Percentiles rank a stretch among this genome's conserved stretches.
Conservation (phyloP, 2,113 vertebrate species). For the Nothocercus nigrocapillus region DNA sequence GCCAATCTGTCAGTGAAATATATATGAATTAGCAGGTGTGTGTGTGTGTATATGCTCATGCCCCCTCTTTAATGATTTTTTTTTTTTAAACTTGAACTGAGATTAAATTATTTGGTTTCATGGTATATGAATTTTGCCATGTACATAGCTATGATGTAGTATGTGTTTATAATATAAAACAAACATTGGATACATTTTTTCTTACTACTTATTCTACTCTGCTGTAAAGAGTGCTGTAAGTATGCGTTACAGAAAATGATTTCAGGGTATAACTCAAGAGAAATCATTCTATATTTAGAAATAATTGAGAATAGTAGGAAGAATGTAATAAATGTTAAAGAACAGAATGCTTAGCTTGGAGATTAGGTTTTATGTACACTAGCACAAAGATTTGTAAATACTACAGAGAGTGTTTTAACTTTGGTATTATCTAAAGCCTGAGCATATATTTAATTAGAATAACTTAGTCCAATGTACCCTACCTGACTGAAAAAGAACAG, state of each 20-base stretch:
- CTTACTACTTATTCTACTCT: conserved; percentile 4
- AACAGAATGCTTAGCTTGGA: not conserved
- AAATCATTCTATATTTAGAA: conserved; percentile 21
- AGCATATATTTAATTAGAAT: not conserved
- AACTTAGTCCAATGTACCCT: not conserved
- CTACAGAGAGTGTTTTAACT: not conserved
- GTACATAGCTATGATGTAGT: not conserved
- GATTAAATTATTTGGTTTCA: not conserved
- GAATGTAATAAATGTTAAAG: conserved; percentile 12
- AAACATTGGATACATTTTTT: not conserved
- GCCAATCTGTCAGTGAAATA: not conserved
- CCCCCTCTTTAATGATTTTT: not conserved
- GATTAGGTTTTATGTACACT: not conserved
- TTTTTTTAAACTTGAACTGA: not conserved
- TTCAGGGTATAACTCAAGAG: not conserved
- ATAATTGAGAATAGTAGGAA: not conserved
- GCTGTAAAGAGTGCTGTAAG: not conserved
- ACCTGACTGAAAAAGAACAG: not conserved
- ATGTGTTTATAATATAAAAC: not conserved
- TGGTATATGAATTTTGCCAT: not conserved
- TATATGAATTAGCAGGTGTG: conserved; percentile 19
- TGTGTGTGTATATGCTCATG: not conserved
- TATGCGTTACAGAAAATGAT: not conserved
- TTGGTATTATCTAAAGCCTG: not conserved
- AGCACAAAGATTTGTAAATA: not conserved